Percentiles rank a stretch among this genome's conserved stretches.
phyloP scores from a whole-genome alignment of 1,140 invertebrate genomes.

The Lordiphosa collinella region DNA sequence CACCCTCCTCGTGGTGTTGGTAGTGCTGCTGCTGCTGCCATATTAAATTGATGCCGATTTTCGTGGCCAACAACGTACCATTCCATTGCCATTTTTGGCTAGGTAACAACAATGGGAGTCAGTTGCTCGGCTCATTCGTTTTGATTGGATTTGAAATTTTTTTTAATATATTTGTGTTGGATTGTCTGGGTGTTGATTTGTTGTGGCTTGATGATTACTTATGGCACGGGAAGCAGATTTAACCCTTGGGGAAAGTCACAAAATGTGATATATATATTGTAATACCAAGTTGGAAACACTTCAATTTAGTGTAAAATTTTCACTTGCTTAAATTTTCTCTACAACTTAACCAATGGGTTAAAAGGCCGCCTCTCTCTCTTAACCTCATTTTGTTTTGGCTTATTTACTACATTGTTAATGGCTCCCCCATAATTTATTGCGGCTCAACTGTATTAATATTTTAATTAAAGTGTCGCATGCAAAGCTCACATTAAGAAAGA shows the following conservation, averaged over 20 bases:
- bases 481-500: conserved; percentile 14
- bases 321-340: too few species aligned
- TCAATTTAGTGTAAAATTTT: too few species aligned
- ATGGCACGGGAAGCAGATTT: not conserved
- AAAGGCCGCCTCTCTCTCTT: too few species aligned
- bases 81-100: conserved; percentile 26
- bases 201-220: conserved; percentile 4
- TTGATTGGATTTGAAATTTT: conserved; percentile 64
- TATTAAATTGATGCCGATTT: conserved; percentile 75
- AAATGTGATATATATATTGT: too few species aligned
- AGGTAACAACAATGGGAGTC: conserved; percentile 47
- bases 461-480: conserved; percentile 69
- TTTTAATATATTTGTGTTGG: conserved; percentile 4
- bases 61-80: conserved; percentile 44
- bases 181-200: conserved; percentile 18
- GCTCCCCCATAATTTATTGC: conserved; percentile 1
- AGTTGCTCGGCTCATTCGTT: conserved; percentile 28
- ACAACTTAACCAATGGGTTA: not conserved
- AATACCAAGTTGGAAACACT: too few species aligned
- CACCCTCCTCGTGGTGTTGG: not conserved
- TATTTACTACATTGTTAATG: conserved; percentile 9
- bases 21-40: conserved; percentile 25
- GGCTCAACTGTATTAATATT: conserved; percentile 39
- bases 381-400: conserved; percentile 17
- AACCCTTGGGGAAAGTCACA: too few species aligned